Base-by-base conservation (phyloP, 2,797 vertebrate species). In the Xenentodon cancila region DNA sequence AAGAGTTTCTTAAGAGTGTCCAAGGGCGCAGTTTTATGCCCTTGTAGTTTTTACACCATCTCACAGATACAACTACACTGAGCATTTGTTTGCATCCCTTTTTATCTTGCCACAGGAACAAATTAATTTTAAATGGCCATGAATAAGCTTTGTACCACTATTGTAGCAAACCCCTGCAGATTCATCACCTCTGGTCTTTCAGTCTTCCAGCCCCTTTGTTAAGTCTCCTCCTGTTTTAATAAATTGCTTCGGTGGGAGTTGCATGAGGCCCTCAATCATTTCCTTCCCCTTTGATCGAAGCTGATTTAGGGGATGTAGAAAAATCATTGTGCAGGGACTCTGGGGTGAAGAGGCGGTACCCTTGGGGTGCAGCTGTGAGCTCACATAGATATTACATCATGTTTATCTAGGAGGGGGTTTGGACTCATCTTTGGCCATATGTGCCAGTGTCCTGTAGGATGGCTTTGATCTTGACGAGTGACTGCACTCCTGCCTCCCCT, bases 401-500 rank as follows among this genome's bases (percentile, higher is more conserved):
- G 80, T 84, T 81, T 81, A 56, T 73, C 25, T n/a, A 6, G 58
- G 51, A 45, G 48, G 64, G 54, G 46, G 66, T 11, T 4, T 47
- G 6, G 43, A 6, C 52, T 62, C 52, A 12, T 64, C 58, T 59
- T n/a, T 1, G 13, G 27, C 64, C 75, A 78, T 18, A 60, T 58
- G 77, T 64, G 46, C 78, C 51, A 57, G 44, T 22, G 56, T 83
- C 84, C 65, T 57, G 60, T 32, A 62, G 37, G 63, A 76, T 0
- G 49, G 66, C 88, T 88, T 88, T 88, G 84, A 87, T 88, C 72
- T 70, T 68, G 58, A 71, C 77, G 59, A 72, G 63, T 65, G 63
- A 11, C 75, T 20, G 48, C 55, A 64, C 59, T n/a, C 21, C 64
- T 43, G 61, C 59, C 22, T 68, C 81, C 71, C 78, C 44, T 20